These are phyloP conservation scores for Catamblyrhynchus diadema DNA, from an alignment of 2,797 vertebrate species.

Conservation along the genomic window DNA sequence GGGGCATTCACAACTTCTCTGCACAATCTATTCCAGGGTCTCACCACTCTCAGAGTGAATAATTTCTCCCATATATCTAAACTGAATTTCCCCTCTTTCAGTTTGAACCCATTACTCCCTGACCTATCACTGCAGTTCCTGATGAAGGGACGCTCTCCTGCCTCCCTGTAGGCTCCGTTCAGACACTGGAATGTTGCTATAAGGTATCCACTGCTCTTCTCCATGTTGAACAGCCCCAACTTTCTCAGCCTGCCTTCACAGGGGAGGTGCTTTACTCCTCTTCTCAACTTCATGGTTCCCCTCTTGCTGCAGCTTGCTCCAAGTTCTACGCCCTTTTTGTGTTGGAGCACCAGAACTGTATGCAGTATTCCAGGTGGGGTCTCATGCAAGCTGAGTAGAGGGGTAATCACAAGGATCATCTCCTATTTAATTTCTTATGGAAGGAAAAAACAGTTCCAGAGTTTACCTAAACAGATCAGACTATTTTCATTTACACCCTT, in stretches of 20 bases:
- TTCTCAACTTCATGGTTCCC: background rate
- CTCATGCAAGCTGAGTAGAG: background rate
- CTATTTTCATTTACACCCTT: background rate
- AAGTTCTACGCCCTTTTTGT: background rate
- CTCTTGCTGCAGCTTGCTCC: background rate
- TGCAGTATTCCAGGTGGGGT: rapidly evolving
- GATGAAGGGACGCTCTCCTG: rapidly evolving
- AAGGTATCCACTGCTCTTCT: background rate
- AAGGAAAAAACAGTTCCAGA: background rate
- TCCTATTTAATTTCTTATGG: background rate
- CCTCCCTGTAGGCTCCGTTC: background rate
- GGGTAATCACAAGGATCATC: background rate
- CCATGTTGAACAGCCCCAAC: rapidly evolving
- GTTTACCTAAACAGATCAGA: background rate
- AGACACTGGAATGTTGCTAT: background rate
- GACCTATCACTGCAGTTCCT: background rate
- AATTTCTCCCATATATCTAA: background rate
- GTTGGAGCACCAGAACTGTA: background rate
- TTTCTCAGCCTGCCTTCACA: background rate
- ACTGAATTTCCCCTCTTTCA: background rate
- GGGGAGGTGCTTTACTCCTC: background rate
- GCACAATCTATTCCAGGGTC: background rate
- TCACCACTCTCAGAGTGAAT: background rate
- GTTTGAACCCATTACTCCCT: background rate
- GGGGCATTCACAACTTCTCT: too few relatives aligned